Evolutionary conservation across 2,113 vertebrate genomes (phyloP).

Genomic region (Pundamilia nyererei): DNA sequence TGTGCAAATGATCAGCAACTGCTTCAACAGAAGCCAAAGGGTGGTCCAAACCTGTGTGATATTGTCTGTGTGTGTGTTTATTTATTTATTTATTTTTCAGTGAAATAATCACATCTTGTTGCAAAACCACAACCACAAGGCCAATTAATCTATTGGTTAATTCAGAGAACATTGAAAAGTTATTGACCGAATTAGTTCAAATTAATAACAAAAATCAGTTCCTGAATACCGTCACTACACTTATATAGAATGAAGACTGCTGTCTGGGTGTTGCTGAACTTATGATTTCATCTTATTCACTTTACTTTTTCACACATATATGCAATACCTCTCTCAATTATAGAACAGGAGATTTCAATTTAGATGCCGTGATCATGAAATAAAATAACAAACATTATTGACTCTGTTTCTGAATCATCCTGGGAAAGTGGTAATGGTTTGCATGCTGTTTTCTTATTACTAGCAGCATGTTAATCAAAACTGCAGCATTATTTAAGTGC

Average conservation of each 20-base stretch:
- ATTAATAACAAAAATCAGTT: background rate
- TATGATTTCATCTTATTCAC: background rate
- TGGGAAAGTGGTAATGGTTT: slow-evolving; percentile 23
- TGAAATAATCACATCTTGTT: background rate
- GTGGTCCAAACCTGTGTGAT: background rate
- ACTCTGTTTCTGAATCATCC: slow-evolving; percentile 12
- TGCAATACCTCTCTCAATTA: background rate
- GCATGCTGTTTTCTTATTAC: slow-evolving; percentile 42
- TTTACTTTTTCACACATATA: background rate
- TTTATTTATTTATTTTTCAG: background rate
- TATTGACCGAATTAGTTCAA: background rate
- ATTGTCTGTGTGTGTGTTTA: background rate
- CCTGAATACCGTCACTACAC: background rate
- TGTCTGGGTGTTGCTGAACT: background rate
- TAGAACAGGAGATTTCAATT: slow-evolving; percentile 9
- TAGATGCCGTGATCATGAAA: slow-evolving; percentile 15
- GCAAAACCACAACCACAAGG: background rate
- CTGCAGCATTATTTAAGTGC: slow-evolving; percentile 15
- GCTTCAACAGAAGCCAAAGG: background rate
- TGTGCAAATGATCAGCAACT: background rate
- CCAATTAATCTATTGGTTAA: background rate
- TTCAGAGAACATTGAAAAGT: background rate
- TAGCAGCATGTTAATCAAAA: slow-evolving; percentile 18
- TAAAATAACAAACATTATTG: slow-evolving; percentile 6
- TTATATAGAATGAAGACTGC: background rate